Evolutionary conservation across 2,888 invertebrate species (phyloP).

Genomic region (Melieria picta): DNA sequence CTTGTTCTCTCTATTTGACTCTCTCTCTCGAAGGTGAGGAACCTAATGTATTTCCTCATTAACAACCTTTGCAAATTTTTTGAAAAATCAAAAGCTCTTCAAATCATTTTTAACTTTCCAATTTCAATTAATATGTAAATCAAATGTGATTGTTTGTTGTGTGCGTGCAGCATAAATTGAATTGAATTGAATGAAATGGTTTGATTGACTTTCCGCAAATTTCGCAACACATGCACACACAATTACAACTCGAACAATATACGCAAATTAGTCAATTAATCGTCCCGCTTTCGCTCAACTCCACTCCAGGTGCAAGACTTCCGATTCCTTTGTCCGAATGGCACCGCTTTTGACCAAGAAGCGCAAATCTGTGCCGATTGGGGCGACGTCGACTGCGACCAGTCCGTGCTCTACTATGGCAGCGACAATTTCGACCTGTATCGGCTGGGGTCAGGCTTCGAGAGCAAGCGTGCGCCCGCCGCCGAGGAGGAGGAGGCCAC

Average conservation of each 20-base stretch:
- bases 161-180: too few species aligned
- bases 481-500: slow-evolving; percentile 76
- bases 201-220: too few species aligned
- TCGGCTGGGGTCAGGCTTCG: slow-evolving; percentile 80
- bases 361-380: slow-evolving; percentile 92
- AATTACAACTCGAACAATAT: background rate
- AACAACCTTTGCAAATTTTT: too few species aligned
- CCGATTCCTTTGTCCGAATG: slow-evolving; percentile 89
- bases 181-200: too few species aligned
- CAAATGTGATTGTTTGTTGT: too few species aligned
- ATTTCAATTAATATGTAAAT: too few species aligned
- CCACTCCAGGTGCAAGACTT: slow-evolving; percentile 75
- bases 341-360: slow-evolving; percentile 91
- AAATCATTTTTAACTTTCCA: too few species aligned
- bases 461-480: slow-evolving; percentile 73
- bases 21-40: too few species aligned
- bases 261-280: background rate
- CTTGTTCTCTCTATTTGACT: too few species aligned
- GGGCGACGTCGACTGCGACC: slow-evolving; percentile 89
- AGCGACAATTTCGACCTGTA: slow-evolving; percentile 89
- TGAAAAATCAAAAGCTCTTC: too few species aligned
- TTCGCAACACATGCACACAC: background rate
- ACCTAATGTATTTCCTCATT: too few species aligned
- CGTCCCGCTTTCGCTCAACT: background rate
- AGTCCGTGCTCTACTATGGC: slow-evolving; percentile 80